Percentiles rank a stretch among this genome's conserved stretches.
These are phyloP conservation scores for Dreissena rostriformis DNA, from an alignment of 1,140 invertebrate species.

Conservation along the genomic window DNA sequence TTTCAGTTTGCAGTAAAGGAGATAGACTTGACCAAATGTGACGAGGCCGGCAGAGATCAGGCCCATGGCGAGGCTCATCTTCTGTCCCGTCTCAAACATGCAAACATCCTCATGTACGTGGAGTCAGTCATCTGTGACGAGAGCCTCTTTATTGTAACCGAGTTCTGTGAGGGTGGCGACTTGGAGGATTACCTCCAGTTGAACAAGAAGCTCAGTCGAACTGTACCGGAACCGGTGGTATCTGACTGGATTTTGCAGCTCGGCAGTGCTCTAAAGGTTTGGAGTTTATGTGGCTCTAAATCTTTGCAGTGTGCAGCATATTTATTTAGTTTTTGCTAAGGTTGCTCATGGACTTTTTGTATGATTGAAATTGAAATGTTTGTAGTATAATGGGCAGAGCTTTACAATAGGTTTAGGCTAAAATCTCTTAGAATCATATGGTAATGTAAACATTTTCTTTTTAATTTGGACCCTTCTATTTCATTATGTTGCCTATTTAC, in stretches of 20 bases:
- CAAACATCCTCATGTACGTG: conserved; percentile 63
- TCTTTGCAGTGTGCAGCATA: no score
- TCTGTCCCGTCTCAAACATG: conserved; percentile 60
- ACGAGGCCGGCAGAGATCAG: conserved; percentile 59
- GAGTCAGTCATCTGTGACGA: conserved; percentile 68
- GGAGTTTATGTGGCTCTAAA: neutral
- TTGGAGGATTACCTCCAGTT: conserved; percentile 62
- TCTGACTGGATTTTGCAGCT: conserved; percentile 67
- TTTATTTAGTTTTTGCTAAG: no score
- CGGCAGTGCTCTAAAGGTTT: conserved; percentile 63
- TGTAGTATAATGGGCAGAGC: no score
- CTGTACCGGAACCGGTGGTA: conserved; percentile 61
- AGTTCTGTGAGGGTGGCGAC: conserved; percentile 69
- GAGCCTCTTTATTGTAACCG: conserved; percentile 66
- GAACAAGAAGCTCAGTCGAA: conserved; percentile 11
- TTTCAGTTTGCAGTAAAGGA: conserved; percentile 70
- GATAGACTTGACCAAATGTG: conserved; percentile 61
- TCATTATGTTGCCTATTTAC: no score
- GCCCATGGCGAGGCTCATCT: conserved; percentile 63
- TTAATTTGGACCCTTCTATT: no score
- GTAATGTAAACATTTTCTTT: no score
- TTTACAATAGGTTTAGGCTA: no score
- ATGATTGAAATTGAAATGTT: no score
- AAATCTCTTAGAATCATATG: no score
- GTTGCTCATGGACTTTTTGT: no score